phyloP scores from a whole-genome alignment of 2,797 vertebrate genomes.

The Hydrophis major region DNA sequence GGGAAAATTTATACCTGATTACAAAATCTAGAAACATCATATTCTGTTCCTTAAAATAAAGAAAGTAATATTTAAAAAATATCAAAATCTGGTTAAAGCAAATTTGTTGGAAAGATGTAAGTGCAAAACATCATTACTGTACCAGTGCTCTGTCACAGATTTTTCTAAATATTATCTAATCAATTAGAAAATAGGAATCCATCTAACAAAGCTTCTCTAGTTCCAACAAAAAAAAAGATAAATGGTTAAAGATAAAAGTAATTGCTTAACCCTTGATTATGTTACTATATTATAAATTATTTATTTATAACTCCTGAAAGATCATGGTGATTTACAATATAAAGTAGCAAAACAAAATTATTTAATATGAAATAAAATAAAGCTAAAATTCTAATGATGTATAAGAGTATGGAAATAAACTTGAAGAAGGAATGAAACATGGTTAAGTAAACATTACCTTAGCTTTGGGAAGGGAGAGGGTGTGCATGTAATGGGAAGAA shows the following conservation, averaged over 20 bases:
- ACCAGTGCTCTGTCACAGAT: neutral
- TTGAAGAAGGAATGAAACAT: neutral
- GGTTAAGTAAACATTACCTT: neutral
- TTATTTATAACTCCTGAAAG: neutral
- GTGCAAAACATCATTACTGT: neutral
- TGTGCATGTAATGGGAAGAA: neutral
- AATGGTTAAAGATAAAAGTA: neutral
- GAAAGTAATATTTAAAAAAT: neutral
- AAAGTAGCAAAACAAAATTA: neutral
- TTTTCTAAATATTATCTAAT: too few relatives aligned
- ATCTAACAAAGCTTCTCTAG: neutral
- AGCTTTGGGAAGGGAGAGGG: neutral
- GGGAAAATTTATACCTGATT: neutral
- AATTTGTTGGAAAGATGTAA: neutral
- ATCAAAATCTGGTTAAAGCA: neutral
- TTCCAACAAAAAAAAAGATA: neutral
- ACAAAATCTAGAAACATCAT: neutral
- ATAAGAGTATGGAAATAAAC: neutral
- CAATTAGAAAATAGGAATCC: neutral
- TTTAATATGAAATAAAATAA: neutral
- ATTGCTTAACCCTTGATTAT: neutral
- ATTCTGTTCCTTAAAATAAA: neutral
- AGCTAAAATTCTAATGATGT: neutral
- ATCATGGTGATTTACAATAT: neutral
- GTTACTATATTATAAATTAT: neutral